Base-by-base conservation (phyloP, 2,888 invertebrate species). In the Andricus curvator region DNA sequence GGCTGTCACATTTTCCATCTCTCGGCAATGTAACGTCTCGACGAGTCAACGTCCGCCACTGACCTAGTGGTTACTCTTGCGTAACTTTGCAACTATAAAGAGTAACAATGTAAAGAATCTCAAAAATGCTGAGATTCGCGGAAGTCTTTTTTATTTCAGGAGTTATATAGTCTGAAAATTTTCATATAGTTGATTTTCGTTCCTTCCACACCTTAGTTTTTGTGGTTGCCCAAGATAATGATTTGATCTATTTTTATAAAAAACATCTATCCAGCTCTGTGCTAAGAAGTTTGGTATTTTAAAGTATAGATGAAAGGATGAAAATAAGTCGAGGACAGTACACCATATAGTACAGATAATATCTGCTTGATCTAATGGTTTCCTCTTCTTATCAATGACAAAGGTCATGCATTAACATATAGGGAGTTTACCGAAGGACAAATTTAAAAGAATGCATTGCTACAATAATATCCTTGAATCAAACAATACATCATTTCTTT, bases 1-100 rank as follows among this genome's bases (percentile, higher is more conserved):
- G 48, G 25, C 29, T 25, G 25, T 68, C 25, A 48, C 25, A 68
- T 17, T 48, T 25, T 9, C 25, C 8, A 17, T 29, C 48, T 68
- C 17, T 68, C 44, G 2, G 44, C 22, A 44, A 13, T 15, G 68
- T 68, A 68, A 29, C 25, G 25, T 44, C 44, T 25, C 48, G 48
- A 29, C 29, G 20, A 48, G 68, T 68, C 68, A 68, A 68, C 48
- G 68, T 22, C 68, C 68, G 48, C 29, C 68, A 48, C 68, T 68
- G 68, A 68, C 68, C 68, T 48, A 68, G 48, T 68, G 22, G 29
- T 25, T 68, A 48, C 17, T 17, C 48, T 68, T 68, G 29, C 6
- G 68, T 29, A 68, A 68, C 48, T 44, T 44, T 48, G 4, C 17
- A 48, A 17, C 48, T n/a, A 3, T 66, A 37, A 37, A n/a, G 20